Conservation (phyloP, 2,888 invertebrate genomes). For the Mythimna pallens region DNA sequence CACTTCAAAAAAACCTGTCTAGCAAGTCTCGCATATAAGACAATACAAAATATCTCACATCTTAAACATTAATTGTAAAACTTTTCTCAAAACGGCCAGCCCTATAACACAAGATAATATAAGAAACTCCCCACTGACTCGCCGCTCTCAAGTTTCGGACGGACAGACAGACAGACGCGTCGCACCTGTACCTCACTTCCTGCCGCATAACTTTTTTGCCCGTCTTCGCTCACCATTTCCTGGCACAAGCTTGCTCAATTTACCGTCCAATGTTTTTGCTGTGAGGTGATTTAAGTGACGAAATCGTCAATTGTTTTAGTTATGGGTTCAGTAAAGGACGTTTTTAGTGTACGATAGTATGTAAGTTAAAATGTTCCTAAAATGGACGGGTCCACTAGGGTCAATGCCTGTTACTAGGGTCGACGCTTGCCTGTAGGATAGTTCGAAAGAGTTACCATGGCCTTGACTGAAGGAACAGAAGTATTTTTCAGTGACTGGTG, state of each 20-base stretch:
- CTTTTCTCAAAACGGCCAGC: conserved; percentile 33
- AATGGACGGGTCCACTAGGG: no score
- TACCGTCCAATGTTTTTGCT: conserved; percentile 51
- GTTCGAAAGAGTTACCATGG: no score
- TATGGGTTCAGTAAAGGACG: not conserved
- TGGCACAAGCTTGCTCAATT: conserved; percentile 70
- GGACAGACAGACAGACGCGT: conserved; percentile 72
- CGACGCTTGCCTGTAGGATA: no score
- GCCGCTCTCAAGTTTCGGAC: conserved; percentile 68
- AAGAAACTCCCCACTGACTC: conserved; percentile 62
- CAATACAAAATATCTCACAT: no score
- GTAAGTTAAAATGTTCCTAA: no score
- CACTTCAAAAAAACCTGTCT: no score
- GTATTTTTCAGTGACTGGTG: no score
- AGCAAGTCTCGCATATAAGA: no score
- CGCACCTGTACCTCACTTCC: conserved; percentile 84
- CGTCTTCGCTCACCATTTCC: conserved; percentile 74
- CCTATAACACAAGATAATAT: conserved; percentile 49
- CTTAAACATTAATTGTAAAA: no score
- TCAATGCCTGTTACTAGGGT: no score
- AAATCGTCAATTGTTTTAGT: conserved; percentile 35
- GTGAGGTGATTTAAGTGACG: conserved; percentile 28
- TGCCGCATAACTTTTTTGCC: conserved; percentile 70
- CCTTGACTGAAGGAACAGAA: no score
- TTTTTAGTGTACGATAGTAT: not conserved